Evolutionary conservation across 2,113 vertebrate genomes (phyloP), one percentile per base, ranked within the genome.

Genomic region (Scomber japonicus): DNA sequence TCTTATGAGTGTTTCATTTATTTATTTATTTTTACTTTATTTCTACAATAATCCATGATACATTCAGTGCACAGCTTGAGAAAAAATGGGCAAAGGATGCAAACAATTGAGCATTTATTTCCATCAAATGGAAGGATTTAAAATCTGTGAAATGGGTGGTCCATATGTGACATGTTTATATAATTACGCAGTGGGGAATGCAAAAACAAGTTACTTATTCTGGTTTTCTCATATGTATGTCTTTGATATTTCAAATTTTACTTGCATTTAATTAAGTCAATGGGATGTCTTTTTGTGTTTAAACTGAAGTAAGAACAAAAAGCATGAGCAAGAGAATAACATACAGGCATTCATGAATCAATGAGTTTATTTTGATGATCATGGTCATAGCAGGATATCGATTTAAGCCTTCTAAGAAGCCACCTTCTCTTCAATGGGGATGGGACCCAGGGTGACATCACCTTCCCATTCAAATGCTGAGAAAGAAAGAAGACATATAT

Each of bases 401-500:
- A 78, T 15, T 88, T 87, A 89, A 74, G 14, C 5, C 11, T 24
- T 2, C 35, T 9, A 7, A 9, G 7, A 9, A 9, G 2, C 35
- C 7, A 6, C 6, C 50, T 13, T 86, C 15, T 90, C 86, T 19
- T 2, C 21, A 40, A 94, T 48, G 13, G 12, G 0, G 49, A 93
- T 54, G 6, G 90, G 90, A 59, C 90, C 90, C 63, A 94, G 3
- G 15, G 63, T 89, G 75, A 93, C 79, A 7, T 54, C 40, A 50
- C 83, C 91, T 75, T 85, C 81, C 91, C 91, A 94, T 82, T 87
- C 80, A 0, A 78, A 16, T 61, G 17, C 93, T 94, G 74, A 51
- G 27, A 72, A 81, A 78, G 16, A 78, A 83, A 81, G 44, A 73
- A 78, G 1, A 44, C 2, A n/a, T 46, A 11, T 44, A 35, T 74